These are phyloP conservation scores for Gracilinanus agilis DNA, from an alignment of 2,113 vertebrate species.

Conservation along the genomic window DNA sequence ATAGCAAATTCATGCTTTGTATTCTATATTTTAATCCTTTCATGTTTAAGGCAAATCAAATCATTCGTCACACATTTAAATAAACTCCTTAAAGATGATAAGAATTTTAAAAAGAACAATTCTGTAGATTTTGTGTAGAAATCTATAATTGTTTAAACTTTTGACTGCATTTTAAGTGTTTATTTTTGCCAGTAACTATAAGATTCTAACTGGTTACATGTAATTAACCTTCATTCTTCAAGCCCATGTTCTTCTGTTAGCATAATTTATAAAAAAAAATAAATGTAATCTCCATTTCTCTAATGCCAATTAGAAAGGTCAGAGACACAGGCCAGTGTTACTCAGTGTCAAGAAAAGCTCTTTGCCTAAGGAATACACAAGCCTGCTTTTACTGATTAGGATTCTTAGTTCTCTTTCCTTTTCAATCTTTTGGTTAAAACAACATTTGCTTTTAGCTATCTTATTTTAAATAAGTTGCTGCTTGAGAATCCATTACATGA, in stretches of 20 bases:
- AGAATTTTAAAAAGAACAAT: background rate
- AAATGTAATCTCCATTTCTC: constrained; percentile 8
- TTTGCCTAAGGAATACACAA: background rate
- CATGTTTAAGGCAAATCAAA: background rate
- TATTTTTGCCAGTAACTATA: background rate
- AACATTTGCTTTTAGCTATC: background rate
- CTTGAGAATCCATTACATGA: background rate
- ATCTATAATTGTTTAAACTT: background rate
- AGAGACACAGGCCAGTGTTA: background rate
- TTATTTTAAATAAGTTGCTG: background rate
- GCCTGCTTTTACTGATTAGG: background rate
- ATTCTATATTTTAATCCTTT: background rate
- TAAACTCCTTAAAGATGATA: background rate
- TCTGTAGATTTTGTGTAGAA: background rate
- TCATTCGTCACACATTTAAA: background rate
- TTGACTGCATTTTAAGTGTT: background rate
- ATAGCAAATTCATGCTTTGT: background rate
- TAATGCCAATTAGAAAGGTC: background rate
- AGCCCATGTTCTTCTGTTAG: background rate
- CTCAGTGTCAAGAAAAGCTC: background rate
- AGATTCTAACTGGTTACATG: background rate
- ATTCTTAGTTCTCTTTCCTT: background rate
- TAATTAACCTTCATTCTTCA: constrained; percentile 9
- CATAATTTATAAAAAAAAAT: constrained; percentile 6
- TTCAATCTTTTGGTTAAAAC: background rate